phyloP scores from a whole-genome alignment of 2,888 invertebrate genomes.

The Tineola bisselliella region DNA sequence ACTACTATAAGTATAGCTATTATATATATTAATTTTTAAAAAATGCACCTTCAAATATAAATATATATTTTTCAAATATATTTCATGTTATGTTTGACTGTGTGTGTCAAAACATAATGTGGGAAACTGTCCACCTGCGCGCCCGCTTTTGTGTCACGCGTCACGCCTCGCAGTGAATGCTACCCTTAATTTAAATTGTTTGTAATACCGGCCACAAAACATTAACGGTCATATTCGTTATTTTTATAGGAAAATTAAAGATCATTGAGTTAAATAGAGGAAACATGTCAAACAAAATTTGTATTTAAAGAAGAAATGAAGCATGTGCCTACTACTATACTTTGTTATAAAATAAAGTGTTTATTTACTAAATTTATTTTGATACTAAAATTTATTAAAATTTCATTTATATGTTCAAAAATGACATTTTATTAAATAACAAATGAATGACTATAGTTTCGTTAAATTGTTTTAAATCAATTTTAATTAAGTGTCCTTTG shows the following conservation, averaged over 20 bases:
- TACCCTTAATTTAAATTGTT: not conserved
- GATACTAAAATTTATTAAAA: too few relatives aligned
- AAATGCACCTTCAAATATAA: too few relatives aligned
- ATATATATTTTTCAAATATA: too few relatives aligned
- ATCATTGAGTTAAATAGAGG: too few relatives aligned
- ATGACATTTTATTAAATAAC: not conserved
- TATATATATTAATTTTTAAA: too few relatives aligned
- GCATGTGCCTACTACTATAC: too few relatives aligned
- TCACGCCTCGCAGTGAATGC: not conserved
- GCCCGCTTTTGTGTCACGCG: not conserved
- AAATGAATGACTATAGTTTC: conserved; percentile 21
- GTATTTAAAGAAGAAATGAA: too few relatives aligned
- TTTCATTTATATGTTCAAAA: too few relatives aligned
- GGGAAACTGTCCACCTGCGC: not conserved
- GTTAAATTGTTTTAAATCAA: conserved; percentile 67
- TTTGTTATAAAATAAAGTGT: too few relatives aligned
- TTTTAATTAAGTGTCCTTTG: conserved; percentile 62
- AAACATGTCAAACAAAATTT: too few relatives aligned
- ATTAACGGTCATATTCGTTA: not conserved
- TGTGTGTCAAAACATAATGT: not conserved
- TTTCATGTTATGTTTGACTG: not conserved
- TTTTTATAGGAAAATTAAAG: not conserved
- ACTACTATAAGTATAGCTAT: too few relatives aligned
- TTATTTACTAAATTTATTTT: too few relatives aligned
- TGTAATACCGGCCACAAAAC: not conserved